phyloP scores from a whole-genome alignment of 2,113 vertebrate species.

The Misgurnus anguillicaudatus region DNA sequence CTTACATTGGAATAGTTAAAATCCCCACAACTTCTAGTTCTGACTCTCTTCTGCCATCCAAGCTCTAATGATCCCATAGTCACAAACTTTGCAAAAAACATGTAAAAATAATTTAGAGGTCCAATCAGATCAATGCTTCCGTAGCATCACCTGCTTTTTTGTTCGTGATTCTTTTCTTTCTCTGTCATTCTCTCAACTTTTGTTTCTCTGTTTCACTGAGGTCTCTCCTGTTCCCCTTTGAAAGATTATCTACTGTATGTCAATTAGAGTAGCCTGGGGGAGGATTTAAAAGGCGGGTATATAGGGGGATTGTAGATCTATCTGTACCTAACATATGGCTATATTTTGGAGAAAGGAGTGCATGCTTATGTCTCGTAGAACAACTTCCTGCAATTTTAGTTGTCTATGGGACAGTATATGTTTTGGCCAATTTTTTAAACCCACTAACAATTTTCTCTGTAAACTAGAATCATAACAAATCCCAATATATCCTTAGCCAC shows the following conservation, averaged over 20 bases:
- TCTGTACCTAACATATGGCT: not conserved
- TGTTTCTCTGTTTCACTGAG: not conserved
- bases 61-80: slow-evolving; percentile 14
- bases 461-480: not conserved
- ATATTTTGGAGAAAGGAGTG: not conserved
- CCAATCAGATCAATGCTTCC: slow-evolving; percentile 25
- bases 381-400: not conserved
- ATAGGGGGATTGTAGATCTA: slow-evolving; percentile 6
- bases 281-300: slow-evolving; percentile 29
- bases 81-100: not conserved
- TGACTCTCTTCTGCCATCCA: slow-evolving; percentile 15
- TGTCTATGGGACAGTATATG: not conserved
- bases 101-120: not conserved
- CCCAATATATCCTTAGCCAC: not conserved
- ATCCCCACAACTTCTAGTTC: slow-evolving; percentile 32
- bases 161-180: not conserved
- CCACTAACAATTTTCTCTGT: not conserved
- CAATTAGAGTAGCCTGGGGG: slow-evolving; percentile 10
- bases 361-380: not conserved
- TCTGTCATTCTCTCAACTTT: not conserved
- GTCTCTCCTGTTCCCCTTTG: slow-evolving; percentile 4
- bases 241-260: slow-evolving; percentile 34
- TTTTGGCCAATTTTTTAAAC: not conserved
- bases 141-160: slow-evolving; percentile 9
- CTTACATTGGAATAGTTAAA: slow-evolving; percentile 16